A percentile compares a stretch with the other conserved stretches of the same genome.
Evolutionary conservation across 2,113 vertebrate species (phyloP).

Genomic region (Eulemur rufifrons): DNA sequence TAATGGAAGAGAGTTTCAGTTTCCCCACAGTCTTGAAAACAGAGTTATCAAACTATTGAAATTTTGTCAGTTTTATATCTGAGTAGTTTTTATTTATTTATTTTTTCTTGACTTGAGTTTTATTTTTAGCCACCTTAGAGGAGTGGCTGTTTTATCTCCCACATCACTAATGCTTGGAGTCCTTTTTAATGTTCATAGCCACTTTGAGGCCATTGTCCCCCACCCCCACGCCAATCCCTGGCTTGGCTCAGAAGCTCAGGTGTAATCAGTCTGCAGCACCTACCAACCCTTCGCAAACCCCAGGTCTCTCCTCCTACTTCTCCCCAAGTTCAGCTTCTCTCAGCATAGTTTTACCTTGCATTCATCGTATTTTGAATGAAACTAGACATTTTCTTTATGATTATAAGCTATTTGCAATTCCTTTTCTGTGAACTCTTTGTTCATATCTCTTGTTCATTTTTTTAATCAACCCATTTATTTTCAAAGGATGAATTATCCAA

Average conservation of each 20-base stretch:
- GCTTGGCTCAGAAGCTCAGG: background rate
- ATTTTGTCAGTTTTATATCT: background rate
- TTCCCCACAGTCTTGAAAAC: background rate
- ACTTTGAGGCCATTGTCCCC: background rate
- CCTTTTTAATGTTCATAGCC: background rate
- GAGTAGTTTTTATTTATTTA: background rate
- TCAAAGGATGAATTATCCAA: conserved; percentile 36
- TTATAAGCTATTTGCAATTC: background rate
- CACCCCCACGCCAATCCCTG: background rate
- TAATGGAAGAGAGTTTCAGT: background rate
- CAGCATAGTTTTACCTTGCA: background rate
- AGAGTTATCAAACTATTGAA: background rate
- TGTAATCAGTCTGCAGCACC: too few species aligned
- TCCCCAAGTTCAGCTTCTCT: background rate
- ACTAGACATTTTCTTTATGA: background rate
- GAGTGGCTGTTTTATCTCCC: background rate
- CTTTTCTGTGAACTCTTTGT: background rate
- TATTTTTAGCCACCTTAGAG: background rate
- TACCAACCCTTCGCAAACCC: rapidly evolving
- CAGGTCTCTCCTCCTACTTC: background rate
- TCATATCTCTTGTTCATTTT: background rate
- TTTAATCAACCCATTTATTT: conserved; percentile 2
- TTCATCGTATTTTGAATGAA: background rate
- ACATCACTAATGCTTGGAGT: background rate
- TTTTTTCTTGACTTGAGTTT: background rate